Evolutionary conservation across 2,888 invertebrate species (phyloP).

Genomic region (Agrilus biguttatus): DNA sequence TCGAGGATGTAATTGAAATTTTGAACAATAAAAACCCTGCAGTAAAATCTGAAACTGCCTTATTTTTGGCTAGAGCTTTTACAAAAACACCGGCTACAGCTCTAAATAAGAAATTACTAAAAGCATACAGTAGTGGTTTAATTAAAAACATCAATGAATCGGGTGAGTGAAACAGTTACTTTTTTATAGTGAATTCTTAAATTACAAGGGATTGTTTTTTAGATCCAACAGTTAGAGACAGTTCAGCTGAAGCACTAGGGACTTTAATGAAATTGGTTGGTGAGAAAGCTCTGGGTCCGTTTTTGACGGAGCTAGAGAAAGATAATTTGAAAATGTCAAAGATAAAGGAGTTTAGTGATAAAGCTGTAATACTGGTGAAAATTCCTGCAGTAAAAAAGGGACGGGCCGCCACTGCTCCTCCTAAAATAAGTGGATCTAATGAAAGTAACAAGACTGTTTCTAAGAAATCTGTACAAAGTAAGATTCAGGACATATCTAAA

Average conservation of each 20-base stretch:
- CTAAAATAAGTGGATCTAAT: constrained; percentile 27
- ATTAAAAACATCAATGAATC: constrained; percentile 66
- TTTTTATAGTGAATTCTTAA: constrained; percentile 1
- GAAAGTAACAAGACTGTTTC: neutral
- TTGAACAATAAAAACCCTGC: constrained; percentile 85
- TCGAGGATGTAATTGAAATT: constrained; percentile 74
- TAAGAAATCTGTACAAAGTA: constrained; percentile 8
- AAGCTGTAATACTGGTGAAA: constrained; percentile 75
- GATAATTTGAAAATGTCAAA: constrained; percentile 86
- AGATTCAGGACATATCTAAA: neutral
- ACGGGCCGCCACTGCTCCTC: constrained; percentile 38
- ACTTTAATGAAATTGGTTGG: constrained; percentile 88
- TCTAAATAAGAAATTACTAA: constrained; percentile 80
- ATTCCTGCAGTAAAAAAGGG: constrained; percentile 47
- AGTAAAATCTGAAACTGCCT: constrained; percentile 74
- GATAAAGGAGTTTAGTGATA: constrained; percentile 87
- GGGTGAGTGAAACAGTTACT: constrained; percentile 30
- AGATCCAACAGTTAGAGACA: constrained; percentile 85
- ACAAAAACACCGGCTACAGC: constrained; percentile 65
- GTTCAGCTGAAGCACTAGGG: constrained; percentile 84
- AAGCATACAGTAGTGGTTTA: constrained; percentile 62
- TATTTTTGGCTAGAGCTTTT: constrained; percentile 74
- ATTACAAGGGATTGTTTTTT: constrained; percentile 12
- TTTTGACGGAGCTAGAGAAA: constrained; percentile 77
- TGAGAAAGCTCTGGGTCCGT: constrained; percentile 76